Base-by-base conservation (phyloP, 2,113 vertebrate species). In the Chaenogobius annularis region DNA sequence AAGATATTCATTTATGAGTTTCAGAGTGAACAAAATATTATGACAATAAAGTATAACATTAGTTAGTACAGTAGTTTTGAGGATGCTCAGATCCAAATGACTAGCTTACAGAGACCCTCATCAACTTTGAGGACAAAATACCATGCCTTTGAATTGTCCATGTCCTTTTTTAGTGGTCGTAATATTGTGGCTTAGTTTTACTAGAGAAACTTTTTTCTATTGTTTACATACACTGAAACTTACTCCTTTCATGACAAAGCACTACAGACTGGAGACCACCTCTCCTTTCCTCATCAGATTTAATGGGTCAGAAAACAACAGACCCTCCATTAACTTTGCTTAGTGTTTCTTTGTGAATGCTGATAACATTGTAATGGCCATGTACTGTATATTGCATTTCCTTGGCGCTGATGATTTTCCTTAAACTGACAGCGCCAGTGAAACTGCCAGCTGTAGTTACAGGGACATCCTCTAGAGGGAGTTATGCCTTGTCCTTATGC, bases 381-480 rank as follows among this genome's bases (percentile, higher is more conserved):
- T 68, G 14, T 40, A 26, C 14, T 71, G 35, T 62, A 72, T 68
- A 77, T 17, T 11, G 69, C 15, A 79, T 81, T 79, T 68, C 69
- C 37, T 22, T 66, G 31, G 14, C 17, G 13, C 74, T 81, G 67
- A 84, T 71, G 68, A 23, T 14, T 67, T 76, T 80, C 63, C 70
- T 68, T 61, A 7, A 66, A 37, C 48, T 14, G 37, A 26, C 48
- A 61, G n/a, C 48, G 56, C 68, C 61, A 66, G 68, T 26, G 5
- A 23, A 15, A 52, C 11, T 14, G 47, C 4, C 13, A 17, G 20
- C 5, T 61, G 23, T 5, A 77, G 68, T 85, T 70, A 37, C 8
- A 46, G 37, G 37, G 5, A 19, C 14, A 35, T 56, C 85, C 91
- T 90, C 88, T 84, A 90, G 90, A 84, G 85, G 90, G 87, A 1